Evolutionary conservation across 2,888 invertebrate species (phyloP).

Genomic region (Ormyrus nitidulus): DNA sequence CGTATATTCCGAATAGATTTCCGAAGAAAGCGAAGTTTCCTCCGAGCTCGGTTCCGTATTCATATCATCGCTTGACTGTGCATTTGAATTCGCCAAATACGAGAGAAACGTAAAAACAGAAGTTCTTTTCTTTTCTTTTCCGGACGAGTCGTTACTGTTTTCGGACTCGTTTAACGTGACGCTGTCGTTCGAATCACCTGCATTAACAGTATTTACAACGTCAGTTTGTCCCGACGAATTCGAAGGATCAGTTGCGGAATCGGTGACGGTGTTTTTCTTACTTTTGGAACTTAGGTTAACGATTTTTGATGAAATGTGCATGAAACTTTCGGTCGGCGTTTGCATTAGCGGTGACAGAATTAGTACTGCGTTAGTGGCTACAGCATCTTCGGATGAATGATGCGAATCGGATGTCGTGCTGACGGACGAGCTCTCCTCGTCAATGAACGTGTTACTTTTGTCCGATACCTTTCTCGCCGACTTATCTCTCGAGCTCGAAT

Average conservation of each 20-base stretch:
- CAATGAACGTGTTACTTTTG: not conserved
- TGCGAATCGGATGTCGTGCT: slow-evolving; percentile 32
- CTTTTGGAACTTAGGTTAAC: slow-evolving; percentile 30
- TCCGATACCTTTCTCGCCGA: not conserved
- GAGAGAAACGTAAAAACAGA: slow-evolving; percentile 57
- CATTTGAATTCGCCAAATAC: slow-evolving; percentile 44
- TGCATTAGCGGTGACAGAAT: slow-evolving; percentile 51
- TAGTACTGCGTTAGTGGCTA: slow-evolving; percentile 53
- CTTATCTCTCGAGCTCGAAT: not conserved
- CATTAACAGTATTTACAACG: not conserved
- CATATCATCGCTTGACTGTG: slow-evolving; percentile 14
- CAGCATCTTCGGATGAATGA: slow-evolving; percentile 41
- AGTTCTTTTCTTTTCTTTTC: slow-evolving; percentile 56
- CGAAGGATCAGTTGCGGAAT: not conserved
- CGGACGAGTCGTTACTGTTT: slow-evolving; percentile 3
- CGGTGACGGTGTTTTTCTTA: slow-evolving; percentile 1
- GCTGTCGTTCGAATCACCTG: not conserved
- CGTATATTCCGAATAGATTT: slow-evolving; percentile 7
- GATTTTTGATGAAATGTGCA: slow-evolving; percentile 47
- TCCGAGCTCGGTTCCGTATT: slow-evolving; percentile 32
- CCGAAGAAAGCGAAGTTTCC: slow-evolving; percentile 43
- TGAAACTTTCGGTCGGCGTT: slow-evolving; percentile 45
- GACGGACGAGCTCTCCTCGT: slow-evolving; percentile 39
- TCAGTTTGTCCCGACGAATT: slow-evolving; percentile 1
- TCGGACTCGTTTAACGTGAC: slow-evolving; percentile 13